These are phyloP conservation scores for Microcebus tavaratra DNA, from an alignment of 2,113 vertebrate genomes.

Conservation along the genomic window DNA sequence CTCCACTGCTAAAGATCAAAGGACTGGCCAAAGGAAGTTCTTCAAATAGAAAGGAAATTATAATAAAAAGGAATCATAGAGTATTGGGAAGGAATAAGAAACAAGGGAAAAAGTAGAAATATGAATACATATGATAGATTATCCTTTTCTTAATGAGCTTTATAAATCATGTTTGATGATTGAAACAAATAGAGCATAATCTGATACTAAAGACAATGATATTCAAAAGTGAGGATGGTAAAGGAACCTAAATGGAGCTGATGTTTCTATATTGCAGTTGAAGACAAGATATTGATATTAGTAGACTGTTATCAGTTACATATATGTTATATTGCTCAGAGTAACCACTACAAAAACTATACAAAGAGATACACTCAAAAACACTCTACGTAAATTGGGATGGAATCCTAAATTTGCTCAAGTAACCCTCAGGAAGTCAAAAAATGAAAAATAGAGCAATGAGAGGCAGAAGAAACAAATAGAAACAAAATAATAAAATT, in stretches of 20 bases:
- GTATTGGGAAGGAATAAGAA: neutral
- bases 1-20: neutral
- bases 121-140: neutral
- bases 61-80: neutral
- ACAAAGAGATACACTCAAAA: neutral
- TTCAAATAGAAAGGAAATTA: neutral
- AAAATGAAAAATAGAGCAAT: neutral
- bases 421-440: neutral
- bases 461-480: neutral
- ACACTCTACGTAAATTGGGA: neutral
- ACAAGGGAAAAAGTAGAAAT: neutral
- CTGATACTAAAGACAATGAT: neutral
- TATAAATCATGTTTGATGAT: neutral
- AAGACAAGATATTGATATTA: neutral
- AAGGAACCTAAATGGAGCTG: neutral
- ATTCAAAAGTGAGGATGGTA: neutral
- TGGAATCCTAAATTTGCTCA: neutral
- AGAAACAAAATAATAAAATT: neutral
- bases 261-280: neutral
- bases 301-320: neutral
- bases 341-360: neutral
- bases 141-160: neutral
- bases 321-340: neutral
- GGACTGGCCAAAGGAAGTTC: neutral
- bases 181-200: neutral